Percentiles rank a stretch among this genome's conserved stretches.
phyloP scores from a whole-genome alignment of 1,140 invertebrate genomes.

The Drosophila pectinifera region DNA sequence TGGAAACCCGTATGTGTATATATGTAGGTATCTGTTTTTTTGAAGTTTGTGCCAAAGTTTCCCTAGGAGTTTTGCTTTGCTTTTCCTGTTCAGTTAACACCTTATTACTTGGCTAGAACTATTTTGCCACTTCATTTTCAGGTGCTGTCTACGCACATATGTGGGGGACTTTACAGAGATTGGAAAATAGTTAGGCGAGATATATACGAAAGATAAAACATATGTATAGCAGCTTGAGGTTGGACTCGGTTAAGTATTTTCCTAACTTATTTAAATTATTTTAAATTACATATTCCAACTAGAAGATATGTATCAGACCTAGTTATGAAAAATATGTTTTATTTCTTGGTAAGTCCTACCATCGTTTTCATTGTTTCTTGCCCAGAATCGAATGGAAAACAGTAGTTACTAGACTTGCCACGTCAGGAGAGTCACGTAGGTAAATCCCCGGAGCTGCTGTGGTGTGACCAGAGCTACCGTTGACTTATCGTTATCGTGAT shows the following conservation, averaged over 20 bases:
- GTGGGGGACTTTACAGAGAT: neutral
- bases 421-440: neutral
- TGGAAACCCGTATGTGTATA: neutral
- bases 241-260: too few relatives aligned
- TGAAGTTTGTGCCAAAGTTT: constrained; percentile 12
- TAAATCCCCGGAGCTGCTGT: neutral
- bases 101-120: neutral
- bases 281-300: too few relatives aligned
- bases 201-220: too few relatives aligned
- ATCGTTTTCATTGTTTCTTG: neutral
- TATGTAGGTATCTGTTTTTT: constrained; percentile 3
- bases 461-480: constrained; percentile 8
- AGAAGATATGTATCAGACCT: too few relatives aligned
- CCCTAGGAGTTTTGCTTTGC: neutral
- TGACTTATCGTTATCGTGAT: constrained; percentile 22
- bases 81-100: neutral
- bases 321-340: too few relatives aligned
- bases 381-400: neutral
- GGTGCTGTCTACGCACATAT: neutral
- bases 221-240: too few relatives aligned
- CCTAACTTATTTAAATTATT: too few relatives aligned
- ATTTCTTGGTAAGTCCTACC: too few relatives aligned
- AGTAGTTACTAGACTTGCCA: neutral
- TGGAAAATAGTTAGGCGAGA: too few relatives aligned
- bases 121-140: constrained; percentile 1